These are phyloP conservation scores for Nothocercus julius DNA, from an alignment of 2,113 vertebrate genomes.

Conservation along the genomic window DNA sequence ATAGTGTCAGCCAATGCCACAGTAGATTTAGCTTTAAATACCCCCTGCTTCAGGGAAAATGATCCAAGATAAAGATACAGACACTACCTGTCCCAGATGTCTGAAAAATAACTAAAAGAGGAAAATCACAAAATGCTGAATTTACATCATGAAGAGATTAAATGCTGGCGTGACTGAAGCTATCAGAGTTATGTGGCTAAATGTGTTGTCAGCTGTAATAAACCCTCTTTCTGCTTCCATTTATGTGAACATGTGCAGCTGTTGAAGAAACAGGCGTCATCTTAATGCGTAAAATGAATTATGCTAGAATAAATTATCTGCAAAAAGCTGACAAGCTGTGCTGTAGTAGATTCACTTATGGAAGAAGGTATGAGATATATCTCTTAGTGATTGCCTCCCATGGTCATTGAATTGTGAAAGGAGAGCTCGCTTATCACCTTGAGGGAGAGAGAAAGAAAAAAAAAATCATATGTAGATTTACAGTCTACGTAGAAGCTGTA, in stretches of 20 bases:
- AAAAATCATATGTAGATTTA: not conserved
- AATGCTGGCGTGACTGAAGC: not conserved
- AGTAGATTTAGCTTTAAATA: not conserved
- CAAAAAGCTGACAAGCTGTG: not conserved
- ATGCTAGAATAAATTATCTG: not conserved
- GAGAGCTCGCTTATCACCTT: not conserved
- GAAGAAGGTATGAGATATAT: not conserved
- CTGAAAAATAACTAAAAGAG: not conserved
- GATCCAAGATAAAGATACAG: not conserved
- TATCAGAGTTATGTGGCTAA: not conserved
- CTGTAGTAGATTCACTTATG: accelerated
- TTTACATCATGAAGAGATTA: not conserved
- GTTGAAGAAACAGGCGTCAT: not conserved
- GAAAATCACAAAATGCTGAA: not conserved
- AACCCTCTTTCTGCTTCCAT: not conserved
- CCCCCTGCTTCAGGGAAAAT: not conserved
- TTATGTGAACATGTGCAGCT: not conserved
- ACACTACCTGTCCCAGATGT: not conserved
- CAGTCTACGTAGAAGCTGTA: not conserved
- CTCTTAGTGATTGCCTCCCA: not conserved
- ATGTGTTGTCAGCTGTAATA: not conserved
- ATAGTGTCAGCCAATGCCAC: not conserved
- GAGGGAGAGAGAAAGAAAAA: not conserved
- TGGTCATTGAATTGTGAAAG: not conserved
- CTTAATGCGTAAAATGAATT: not conserved